These are phyloP conservation scores for Oryzias melastigma DNA, from an alignment of 2,113 vertebrate genomes.

Conservation along the genomic window DNA sequence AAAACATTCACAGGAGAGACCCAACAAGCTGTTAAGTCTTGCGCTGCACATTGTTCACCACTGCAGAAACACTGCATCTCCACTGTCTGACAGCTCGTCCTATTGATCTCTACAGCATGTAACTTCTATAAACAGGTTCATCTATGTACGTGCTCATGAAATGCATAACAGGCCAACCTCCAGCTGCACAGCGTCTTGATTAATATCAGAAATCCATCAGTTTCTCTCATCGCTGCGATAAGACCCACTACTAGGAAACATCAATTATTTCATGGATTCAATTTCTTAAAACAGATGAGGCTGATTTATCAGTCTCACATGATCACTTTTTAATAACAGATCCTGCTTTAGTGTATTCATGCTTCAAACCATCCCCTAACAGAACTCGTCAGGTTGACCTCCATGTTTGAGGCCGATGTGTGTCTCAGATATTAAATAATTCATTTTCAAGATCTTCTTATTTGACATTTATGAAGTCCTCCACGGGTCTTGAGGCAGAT, in stretches of 20 bases:
- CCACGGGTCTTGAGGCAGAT: not conserved
- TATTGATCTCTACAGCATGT: conserved; percentile 12
- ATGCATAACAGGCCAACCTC: not conserved
- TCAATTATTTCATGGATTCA: conserved; percentile 28
- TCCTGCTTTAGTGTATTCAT: conserved; percentile 4
- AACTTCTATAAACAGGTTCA: not conserved
- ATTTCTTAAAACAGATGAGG: conserved; percentile 33
- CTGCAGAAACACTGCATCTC: conserved; percentile 30
- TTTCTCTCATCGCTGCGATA: conserved; percentile 4
- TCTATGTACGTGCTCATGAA: too few relatives aligned
- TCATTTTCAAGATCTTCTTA: conserved; percentile 32
- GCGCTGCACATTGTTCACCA: conserved; percentile 12
- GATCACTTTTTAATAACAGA: conserved; percentile 20
- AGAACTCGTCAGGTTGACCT: conserved; percentile 9
- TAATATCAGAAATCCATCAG: conserved; percentile 2
- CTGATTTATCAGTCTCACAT: conserved; percentile 20
- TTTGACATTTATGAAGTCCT: conserved; percentile 7
- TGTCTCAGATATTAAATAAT: conserved; percentile 28
- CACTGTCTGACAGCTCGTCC: conserved; percentile 1
- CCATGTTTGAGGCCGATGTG: not conserved
- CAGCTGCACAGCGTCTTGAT: not conserved
- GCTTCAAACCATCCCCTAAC: conserved; percentile 9
- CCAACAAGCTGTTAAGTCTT: conserved; percentile 2
- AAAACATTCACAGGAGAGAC: conserved; percentile 25
- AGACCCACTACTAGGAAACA: conserved; percentile 7